Evolutionary conservation across 2,888 invertebrate species (phyloP).

Genomic region (Biston betularia): DNA sequence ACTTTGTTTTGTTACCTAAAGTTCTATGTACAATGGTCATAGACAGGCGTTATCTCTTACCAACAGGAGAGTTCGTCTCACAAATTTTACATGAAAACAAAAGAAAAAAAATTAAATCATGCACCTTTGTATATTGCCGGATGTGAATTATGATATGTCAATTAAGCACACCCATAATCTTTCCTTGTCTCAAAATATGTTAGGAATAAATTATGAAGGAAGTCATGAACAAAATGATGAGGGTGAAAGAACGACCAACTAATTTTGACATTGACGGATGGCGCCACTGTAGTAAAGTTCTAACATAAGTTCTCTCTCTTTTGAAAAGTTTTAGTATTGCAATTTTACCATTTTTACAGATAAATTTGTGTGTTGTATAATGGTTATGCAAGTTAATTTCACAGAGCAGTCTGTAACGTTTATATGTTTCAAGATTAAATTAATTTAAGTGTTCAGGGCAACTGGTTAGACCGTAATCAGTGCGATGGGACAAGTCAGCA

Average conservation of each 20-base stretch:
- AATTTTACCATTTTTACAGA: not conserved
- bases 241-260: slow-evolving; percentile 18
- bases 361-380: slow-evolving; percentile 1
- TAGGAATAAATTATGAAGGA: slow-evolving; percentile 16
- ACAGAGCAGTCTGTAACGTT: slow-evolving; percentile 19
- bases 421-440: slow-evolving; percentile 18
- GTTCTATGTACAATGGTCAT: no score
- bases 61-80: no score
- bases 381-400: slow-evolving; percentile 27
- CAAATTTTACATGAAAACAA: no score
- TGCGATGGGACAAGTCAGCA: slow-evolving; percentile 8
- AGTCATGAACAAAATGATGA: slow-evolving; percentile 15
- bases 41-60: no score
- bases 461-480: slow-evolving; percentile 15
- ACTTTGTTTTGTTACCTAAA: no score
- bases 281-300: not conserved
- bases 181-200: slow-evolving; percentile 9
- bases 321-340: not conserved
- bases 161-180: slow-evolving; percentile 5
- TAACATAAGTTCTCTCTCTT: not conserved
- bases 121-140: no score
- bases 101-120: no score
- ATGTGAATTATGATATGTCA: not conserved
- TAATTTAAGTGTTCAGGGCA: slow-evolving; percentile 21
- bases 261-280: not conserved